These are phyloP conservation scores for Poicephalus gulielmi DNA, from an alignment of 2,113 vertebrate species.

Conservation along the genomic window DNA sequence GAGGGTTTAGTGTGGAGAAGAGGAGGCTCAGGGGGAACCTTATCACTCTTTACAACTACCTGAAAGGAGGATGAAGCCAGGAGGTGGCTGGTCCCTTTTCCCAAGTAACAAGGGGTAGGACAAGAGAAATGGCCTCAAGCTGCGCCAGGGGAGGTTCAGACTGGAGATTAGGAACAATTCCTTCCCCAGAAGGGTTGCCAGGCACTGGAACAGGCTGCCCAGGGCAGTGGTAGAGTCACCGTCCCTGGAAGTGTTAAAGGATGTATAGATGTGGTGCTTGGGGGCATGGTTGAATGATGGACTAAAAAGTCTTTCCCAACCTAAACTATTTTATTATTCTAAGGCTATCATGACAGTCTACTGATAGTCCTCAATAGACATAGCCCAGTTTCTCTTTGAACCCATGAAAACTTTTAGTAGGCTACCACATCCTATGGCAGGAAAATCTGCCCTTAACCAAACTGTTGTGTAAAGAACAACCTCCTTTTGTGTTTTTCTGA, in stretches of 20 bases:
- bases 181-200: not conserved
- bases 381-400: not conserved
- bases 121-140: not conserved
- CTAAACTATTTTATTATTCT: not conserved
- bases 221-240: too few species aligned
- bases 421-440: not conserved
- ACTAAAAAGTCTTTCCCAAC: not conserved
- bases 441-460: not conserved
- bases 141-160: not conserved
- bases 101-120: too few species aligned
- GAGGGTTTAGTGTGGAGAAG: not conserved
- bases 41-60: not conserved
- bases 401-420: not conserved
- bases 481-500: not conserved
- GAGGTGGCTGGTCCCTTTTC: rapidly evolving
- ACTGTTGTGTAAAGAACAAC: not conserved
- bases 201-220: not conserved
- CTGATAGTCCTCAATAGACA: not conserved
- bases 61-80: not conserved
- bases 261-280: rapidly evolving
- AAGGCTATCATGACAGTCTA: not conserved
- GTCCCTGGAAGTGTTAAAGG: not conserved
- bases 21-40: not conserved
- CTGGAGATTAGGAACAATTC: not conserved
- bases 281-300: too few species aligned